phyloP scores from a whole-genome alignment of 1,140 invertebrate genomes.

The Drosophila lowei region DNA sequence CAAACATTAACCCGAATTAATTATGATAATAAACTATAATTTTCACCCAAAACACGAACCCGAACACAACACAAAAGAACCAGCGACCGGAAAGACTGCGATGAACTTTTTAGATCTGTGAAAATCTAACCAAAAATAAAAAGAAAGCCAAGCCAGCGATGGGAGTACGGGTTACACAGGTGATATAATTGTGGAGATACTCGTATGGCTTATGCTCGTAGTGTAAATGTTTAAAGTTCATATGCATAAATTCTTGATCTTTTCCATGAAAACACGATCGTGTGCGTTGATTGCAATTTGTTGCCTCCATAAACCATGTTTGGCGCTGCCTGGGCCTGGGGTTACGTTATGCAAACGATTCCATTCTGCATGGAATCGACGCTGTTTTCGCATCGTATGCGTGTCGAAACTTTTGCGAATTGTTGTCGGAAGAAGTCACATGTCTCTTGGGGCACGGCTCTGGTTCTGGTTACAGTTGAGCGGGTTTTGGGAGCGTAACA shows the following conservation, averaged over 20 bases:
- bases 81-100: constrained; percentile 59
- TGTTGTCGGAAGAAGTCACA: constrained; percentile 44
- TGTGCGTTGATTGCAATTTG: constrained; percentile 10
- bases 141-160: constrained; percentile 44
- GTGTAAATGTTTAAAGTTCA: neutral
- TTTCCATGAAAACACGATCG: neutral
- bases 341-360: constrained; percentile 12
- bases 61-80: constrained; percentile 54
- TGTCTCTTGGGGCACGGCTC: constrained; percentile 26
- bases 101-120: constrained; percentile 42
- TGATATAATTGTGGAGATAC: constrained; percentile 32
- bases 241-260: neutral
- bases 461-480: constrained; percentile 50
- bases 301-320: constrained; percentile 15
- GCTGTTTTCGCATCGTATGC: constrained; percentile 1
- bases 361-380: neutral
- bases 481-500: constrained; percentile 43
- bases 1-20: constrained; percentile 70
- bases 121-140: constrained; percentile 39
- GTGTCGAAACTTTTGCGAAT: constrained; percentile 49
- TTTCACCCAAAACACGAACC: constrained; percentile 65
- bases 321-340: constrained; percentile 3
- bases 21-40: constrained; percentile 73
- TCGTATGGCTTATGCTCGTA: no score
- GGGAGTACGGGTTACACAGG: neutral